phyloP scores from a whole-genome alignment of 1,140 invertebrate species.

The Drosophila setifemur region DNA sequence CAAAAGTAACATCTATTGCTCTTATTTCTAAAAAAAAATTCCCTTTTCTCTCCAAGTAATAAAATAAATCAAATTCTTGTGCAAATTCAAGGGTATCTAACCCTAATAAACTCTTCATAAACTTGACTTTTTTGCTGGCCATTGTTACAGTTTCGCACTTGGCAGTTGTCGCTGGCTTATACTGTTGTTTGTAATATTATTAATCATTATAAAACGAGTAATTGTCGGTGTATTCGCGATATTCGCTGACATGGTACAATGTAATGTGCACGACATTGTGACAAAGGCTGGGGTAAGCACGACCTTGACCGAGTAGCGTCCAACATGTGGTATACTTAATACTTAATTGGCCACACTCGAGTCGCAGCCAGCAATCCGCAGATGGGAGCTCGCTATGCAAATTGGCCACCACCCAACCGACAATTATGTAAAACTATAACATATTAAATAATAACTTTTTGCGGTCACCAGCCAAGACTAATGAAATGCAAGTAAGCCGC shows the following conservation, averaged over 20 bases:
- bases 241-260: conserved; percentile 10
- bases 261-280: conserved; percentile 68
- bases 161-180: conserved; percentile 9
- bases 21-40: too few relatives aligned
- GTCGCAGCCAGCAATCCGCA: conserved; percentile 11
- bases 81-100: conserved; percentile 14
- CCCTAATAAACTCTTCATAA: background rate
- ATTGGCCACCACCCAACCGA: conserved; percentile 34
- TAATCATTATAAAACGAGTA: conserved; percentile 30
- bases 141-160: conserved; percentile 64
- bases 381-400: conserved; percentile 39
- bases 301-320: conserved; percentile 69
- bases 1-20: too few relatives aligned
- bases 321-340: conserved; percentile 75
- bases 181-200: conserved; percentile 13
- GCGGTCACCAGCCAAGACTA: conserved; percentile 12
- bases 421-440: conserved; percentile 63
- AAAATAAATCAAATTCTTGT: too few relatives aligned
- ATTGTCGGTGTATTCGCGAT: conserved; percentile 14
- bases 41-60: too few relatives aligned
- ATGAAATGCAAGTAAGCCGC: conserved; percentile 19
- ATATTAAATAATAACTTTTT: conserved; percentile 58
- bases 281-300: conserved; percentile 37
- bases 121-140: conserved; percentile 13
- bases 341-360: conserved; percentile 48